These are phyloP conservation scores for Pyrocoelia pectoralis DNA, from an alignment of 2,888 invertebrate species.

Conservation along the genomic window DNA sequence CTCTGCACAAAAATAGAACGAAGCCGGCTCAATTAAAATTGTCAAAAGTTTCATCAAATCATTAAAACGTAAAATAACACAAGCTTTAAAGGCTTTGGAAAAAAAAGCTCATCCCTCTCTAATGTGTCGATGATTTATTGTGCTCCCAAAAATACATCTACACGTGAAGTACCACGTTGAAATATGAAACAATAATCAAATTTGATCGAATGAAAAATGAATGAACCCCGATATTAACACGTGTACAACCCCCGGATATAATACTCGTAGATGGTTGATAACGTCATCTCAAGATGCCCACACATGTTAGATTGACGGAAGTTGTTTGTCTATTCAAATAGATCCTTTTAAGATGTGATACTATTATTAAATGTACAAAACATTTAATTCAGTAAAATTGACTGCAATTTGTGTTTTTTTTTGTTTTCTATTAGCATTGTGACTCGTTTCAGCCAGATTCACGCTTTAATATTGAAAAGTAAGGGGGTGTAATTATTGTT, in stretches of 20 bases:
- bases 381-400: too few relatives aligned
- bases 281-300: background rate
- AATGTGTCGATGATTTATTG: conserved; percentile 1
- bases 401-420: too few relatives aligned
- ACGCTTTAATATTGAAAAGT: too few relatives aligned
- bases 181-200: background rate
- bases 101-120: background rate
- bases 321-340: conserved; percentile 30
- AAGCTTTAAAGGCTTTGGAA: background rate
- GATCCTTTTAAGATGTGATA: conserved; percentile 25
- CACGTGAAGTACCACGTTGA: background rate
- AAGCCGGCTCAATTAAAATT: background rate
- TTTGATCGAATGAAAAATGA: background rate
- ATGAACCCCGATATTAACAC: background rate
- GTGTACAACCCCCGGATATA: background rate
- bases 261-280: background rate
- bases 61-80: background rate
- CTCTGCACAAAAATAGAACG: background rate
- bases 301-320: conserved; percentile 25
- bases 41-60: conserved; percentile 1
- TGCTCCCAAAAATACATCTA: background rate
- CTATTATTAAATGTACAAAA: conserved; percentile 34
- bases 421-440: too few relatives aligned
- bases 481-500: too few relatives aligned
- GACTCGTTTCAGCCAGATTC: too few relatives aligned